Evolutionary conservation across 2,888 invertebrate genomes (phyloP).

Genomic region (Ceratothoa steindachneri): DNA sequence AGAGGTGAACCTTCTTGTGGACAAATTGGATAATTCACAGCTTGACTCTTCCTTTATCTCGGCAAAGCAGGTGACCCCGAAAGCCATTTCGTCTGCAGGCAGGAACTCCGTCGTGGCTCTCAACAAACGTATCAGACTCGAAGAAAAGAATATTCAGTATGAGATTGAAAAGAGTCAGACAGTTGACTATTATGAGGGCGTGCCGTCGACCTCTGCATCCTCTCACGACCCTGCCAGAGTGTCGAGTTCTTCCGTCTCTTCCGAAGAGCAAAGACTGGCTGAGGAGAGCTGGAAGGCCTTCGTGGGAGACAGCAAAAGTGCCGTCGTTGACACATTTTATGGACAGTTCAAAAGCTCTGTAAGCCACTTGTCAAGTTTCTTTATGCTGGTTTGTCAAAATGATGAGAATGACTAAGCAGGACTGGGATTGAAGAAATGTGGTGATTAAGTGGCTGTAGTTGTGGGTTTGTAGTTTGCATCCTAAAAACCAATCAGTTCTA

Average conservation of each 20-base stretch:
- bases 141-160: slow-evolving; percentile 44
- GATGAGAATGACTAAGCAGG: too few species aligned
- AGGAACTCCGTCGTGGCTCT: slow-evolving; percentile 21
- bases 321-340: slow-evolving; percentile 45
- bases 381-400: too few species aligned
- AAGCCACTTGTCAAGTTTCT: too few species aligned
- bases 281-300: slow-evolving; percentile 41
- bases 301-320: slow-evolving; percentile 39
- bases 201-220: slow-evolving; percentile 26
- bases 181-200: not conserved
- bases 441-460: not conserved
- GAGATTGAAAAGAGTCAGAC: slow-evolving; percentile 38
- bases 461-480: not conserved
- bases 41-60: not conserved
- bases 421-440: not conserved
- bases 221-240: slow-evolving; percentile 18
- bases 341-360: slow-evolving; percentile 47
- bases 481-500: too few species aligned
- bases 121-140: slow-evolving; percentile 40
- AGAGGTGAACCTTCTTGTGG: slow-evolving; percentile 54
- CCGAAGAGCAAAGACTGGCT: slow-evolving; percentile 33
- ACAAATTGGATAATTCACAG: slow-evolving; percentile 15
- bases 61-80: not conserved
- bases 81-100: slow-evolving; percentile 12
- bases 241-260: slow-evolving; percentile 16